Evolutionary conservation across 1,140 invertebrate genomes (phyloP).

Genomic region (Drosophila hydei): DNA sequence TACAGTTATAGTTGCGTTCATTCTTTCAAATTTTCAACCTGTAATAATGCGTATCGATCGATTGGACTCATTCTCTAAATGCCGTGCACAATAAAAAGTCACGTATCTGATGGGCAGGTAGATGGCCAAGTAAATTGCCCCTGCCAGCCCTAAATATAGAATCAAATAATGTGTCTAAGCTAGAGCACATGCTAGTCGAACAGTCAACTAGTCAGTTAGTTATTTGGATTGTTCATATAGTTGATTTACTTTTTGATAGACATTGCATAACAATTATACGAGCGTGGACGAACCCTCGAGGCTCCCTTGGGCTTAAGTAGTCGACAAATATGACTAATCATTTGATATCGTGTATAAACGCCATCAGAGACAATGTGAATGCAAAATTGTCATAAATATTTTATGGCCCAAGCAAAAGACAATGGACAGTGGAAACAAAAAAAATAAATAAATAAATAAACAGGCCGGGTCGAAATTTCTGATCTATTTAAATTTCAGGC

Average conservation of each 20-base stretch:
- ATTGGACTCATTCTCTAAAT: constrained; percentile 33
- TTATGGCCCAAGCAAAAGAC: constrained; percentile 33
- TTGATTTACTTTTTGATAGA: constrained; percentile 3
- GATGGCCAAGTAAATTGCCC: constrained; percentile 26
- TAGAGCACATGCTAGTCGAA: constrained; percentile 18
- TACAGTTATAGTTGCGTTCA: background rate
- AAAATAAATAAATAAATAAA: constrained; percentile 4
- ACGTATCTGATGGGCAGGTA: constrained; percentile 23
- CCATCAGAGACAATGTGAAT: constrained; percentile 42
- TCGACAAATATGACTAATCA: constrained; percentile 57
- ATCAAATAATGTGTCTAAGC: constrained; percentile 26
- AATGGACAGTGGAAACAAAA: constrained; percentile 7
- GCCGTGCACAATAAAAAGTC: constrained; percentile 37
- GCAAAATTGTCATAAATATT: constrained; percentile 50
- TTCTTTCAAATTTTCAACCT: constrained; percentile 24
- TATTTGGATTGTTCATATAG: background rate
- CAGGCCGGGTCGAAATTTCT: background rate
- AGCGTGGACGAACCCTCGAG: background rate
- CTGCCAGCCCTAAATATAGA: constrained; percentile 38
- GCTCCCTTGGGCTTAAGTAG: no score
- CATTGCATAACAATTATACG: constrained; percentile 57
- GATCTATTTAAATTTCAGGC: constrained; percentile 11
- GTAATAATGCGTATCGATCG: constrained; percentile 46
- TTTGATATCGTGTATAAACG: constrained; percentile 55
- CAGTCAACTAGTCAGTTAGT: constrained; percentile 13